Base-by-base conservation (phyloP, 2,113 vertebrate species). In the Amblyopsis rosae region DNA sequence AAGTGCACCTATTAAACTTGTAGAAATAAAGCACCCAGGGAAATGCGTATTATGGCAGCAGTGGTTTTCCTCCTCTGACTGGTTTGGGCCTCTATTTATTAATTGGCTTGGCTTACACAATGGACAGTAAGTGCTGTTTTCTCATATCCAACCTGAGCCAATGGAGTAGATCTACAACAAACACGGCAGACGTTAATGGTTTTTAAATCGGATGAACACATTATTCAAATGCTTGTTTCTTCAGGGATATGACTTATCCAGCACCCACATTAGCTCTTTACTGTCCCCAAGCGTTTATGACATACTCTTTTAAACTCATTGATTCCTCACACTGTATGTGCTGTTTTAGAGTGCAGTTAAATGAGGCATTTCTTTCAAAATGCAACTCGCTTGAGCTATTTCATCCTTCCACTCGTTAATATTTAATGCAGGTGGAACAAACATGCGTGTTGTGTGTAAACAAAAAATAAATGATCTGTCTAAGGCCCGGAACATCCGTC, bases 161-260 rank as follows among this genome's bases (percentile, higher is more conserved):
- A 16, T 55, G 9, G 33, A 46, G 64, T 66, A 60, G 56, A 76
- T 63, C 53, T 35, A 58, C 62, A 65, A 51, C 19, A 59, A 59
- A 78, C 83, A 73, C 71, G 73, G 70, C 17, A 51, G 65, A 67
- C 71, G 59, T 72, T 78, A 75, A 81, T 68, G 73, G 73, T 68
- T 70, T 79, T 72, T n/a, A 81, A 83, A 82, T 71, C 41, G 61
- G 77, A 83, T 76, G 79, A 85, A 81, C 84, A 86, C 80, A 87
- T 84, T 62, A 82, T 87, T 85, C 72, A 82, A 90, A 84, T 85
- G 81, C 82, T 65, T 67, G 74, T 80, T 82, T 87, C 82, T 85
- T 76, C 62, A 63, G 53, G 59, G 70, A 59, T 83, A 79, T 12
- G 16, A 86, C 73, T 87, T 81, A 85, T 87, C 62, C 79, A 80